phyloP scores from a whole-genome alignment of 2,888 invertebrate genomes.

The Epinotia nisella region DNA sequence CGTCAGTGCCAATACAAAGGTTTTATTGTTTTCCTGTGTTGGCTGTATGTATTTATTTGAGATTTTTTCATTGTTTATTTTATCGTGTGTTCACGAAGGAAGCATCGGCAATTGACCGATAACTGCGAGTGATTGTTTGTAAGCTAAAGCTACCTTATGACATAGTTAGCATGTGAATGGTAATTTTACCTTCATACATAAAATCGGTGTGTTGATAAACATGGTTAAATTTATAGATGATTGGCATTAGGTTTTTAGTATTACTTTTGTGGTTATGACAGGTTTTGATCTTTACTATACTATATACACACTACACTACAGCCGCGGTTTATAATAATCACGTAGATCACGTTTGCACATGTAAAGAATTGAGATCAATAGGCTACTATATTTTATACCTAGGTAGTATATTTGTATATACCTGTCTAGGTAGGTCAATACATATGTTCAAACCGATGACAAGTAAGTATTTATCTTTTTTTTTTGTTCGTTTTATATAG shows the following conservation, averaged over 20 bases:
- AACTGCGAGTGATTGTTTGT: conserved; percentile 51
- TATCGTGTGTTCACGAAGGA: conserved; percentile 67
- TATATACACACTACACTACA: too few relatives aligned
- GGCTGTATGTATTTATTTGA: conserved; percentile 53
- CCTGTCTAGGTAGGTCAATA: neutral
- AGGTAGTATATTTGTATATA: too few relatives aligned
- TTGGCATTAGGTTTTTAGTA: conserved; percentile 7
- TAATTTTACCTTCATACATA: conserved; percentile 36
- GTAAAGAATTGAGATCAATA: too few relatives aligned
- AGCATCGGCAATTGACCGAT: conserved; percentile 69
- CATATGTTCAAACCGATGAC: too few relatives aligned
- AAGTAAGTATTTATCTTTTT: too few relatives aligned
- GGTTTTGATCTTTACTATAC: too few relatives aligned
- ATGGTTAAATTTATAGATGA: conserved; percentile 6
- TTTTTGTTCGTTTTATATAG: too few relatives aligned
- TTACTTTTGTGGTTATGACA: conserved; percentile 6
- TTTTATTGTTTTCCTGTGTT: conserved; percentile 47
- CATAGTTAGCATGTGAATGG: conserved; percentile 36
- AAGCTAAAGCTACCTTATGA: conserved; percentile 39
- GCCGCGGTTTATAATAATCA: too few relatives aligned
- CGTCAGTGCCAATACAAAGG: conserved; percentile 51
- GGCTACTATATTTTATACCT: too few relatives aligned
- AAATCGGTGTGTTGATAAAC: conserved; percentile 32
- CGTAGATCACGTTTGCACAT: too few relatives aligned
- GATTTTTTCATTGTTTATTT: conserved; percentile 50